Conservation (phyloP, 1,140 invertebrate genomes). For the Chionoecetes opilio region DNA sequence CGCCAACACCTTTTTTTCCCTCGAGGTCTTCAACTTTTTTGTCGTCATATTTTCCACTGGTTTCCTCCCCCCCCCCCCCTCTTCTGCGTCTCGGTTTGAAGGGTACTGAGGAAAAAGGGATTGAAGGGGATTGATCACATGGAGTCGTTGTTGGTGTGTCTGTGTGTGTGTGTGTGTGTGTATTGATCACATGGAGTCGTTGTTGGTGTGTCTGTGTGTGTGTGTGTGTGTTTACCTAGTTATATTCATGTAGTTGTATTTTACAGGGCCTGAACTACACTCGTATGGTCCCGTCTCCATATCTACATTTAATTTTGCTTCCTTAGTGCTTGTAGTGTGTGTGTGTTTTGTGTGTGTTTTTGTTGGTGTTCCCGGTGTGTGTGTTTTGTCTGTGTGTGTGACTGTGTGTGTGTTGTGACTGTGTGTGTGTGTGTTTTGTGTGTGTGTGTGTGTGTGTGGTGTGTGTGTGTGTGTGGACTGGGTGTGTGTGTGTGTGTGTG, state of each 20-base stretch:
- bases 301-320: too few relatives aligned
- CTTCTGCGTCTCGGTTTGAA: background rate
- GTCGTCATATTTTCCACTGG: background rate
- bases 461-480: too few relatives aligned
- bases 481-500: too few relatives aligned
- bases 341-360: background rate
- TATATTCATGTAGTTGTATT: too few relatives aligned
- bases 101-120: background rate
- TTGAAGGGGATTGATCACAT: background rate
- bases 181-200: too few relatives aligned
- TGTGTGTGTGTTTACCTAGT: background rate
- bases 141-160: background rate
- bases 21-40: background rate
- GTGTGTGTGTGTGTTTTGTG: too few relatives aligned
- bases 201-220: background rate
- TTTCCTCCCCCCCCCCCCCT: background rate
- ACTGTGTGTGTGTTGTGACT: too few relatives aligned
- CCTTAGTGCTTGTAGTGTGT: background rate
- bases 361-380: background rate
- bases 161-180: slow-evolving; percentile 16
- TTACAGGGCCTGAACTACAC: too few relatives aligned
- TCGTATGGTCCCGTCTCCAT: too few relatives aligned
- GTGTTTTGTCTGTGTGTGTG: too few relatives aligned
- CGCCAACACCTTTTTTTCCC: background rate
- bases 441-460: too few relatives aligned